phyloP scores from a whole-genome alignment of 1,140 invertebrate species.

The Mactra quadrangularis region DNA sequence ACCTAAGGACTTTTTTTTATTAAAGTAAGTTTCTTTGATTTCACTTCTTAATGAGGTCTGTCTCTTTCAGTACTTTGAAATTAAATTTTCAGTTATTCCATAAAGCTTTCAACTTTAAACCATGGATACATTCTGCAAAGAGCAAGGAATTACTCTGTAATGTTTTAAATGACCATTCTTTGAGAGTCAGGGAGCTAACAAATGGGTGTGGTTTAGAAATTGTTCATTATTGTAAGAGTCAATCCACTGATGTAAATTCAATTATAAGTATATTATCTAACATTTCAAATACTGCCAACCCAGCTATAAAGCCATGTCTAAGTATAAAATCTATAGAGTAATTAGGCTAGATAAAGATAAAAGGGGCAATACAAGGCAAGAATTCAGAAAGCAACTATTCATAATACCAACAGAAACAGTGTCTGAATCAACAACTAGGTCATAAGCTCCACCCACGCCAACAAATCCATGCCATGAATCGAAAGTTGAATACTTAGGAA shows the following conservation, averaged over 20 bases:
- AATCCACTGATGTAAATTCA: neutral
- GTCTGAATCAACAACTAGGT: slow-evolving; percentile 1
- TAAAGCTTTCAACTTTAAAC: too few relatives aligned
- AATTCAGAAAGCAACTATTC: neutral
- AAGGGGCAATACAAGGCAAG: neutral
- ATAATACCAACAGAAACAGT: slow-evolving; percentile 20
- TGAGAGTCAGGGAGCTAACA: neutral
- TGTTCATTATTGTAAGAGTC: slow-evolving; percentile 2
- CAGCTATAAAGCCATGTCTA: slow-evolving; percentile 13
- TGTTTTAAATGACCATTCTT: neutral
- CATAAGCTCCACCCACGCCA: neutral
- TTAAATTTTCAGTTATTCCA: too few relatives aligned
- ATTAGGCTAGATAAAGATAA: slow-evolving; percentile 7
- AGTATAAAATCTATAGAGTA: slow-evolving; percentile 11
- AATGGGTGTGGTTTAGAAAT: slow-evolving; percentile 37
- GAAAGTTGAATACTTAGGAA: neutral
- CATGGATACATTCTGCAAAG: slow-evolving; percentile 12
- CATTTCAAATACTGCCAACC: neutral
- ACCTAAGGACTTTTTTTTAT: too few relatives aligned
- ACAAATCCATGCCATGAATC: neutral
- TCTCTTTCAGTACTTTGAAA: slow-evolving; percentile 24
- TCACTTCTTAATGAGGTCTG: too few relatives aligned
- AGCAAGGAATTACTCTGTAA: slow-evolving; percentile 10
- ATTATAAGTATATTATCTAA: neutral
- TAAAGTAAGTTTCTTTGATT: too few relatives aligned